phyloP scores from a whole-genome alignment of 2,113 vertebrate species.

The Mormyrus lacerda region DNA sequence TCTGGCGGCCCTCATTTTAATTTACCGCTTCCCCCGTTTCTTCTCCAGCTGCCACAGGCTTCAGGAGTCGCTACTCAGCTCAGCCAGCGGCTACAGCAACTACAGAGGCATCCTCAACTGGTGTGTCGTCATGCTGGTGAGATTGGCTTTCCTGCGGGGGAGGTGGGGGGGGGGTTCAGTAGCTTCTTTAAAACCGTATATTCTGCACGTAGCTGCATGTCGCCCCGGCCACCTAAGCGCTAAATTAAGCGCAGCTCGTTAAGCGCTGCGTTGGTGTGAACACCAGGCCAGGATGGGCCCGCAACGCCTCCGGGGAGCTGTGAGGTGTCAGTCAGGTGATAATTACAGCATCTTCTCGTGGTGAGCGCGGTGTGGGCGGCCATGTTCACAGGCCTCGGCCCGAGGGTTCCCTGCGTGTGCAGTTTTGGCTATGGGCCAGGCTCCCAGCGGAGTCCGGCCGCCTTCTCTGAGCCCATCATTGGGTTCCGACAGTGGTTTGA shows the following conservation, averaged over 20 bases:
- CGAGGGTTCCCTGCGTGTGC: background rate
- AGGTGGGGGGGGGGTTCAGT: background rate
- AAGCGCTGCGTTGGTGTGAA: background rate
- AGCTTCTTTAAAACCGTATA: background rate
- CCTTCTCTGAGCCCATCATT: background rate
- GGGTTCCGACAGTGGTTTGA: background rate
- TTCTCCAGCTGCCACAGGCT: conserved; percentile 69
- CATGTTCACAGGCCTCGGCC: background rate
- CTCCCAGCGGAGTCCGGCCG: background rate
- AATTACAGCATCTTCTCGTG: background rate
- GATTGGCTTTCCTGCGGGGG: conserved; percentile 36
- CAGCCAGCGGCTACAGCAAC: conserved; percentile 83
- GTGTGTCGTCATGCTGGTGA: conserved; percentile 92
- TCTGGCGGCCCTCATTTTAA: background rate
- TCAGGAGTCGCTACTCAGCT: conserved; percentile 85
- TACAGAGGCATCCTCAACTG: conserved; percentile 89
- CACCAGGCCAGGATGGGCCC: background rate
- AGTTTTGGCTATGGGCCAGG: background rate
- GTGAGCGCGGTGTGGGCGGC: background rate
- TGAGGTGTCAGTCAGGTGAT: background rate
- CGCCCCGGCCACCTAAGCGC: background rate
- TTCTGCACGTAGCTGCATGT: background rate
- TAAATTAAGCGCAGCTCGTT: background rate
- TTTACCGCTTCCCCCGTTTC: background rate
- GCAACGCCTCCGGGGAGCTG: background rate